phyloP scores from a whole-genome alignment of 2,113 vertebrate genomes.

The Vireo altiloquus region DNA sequence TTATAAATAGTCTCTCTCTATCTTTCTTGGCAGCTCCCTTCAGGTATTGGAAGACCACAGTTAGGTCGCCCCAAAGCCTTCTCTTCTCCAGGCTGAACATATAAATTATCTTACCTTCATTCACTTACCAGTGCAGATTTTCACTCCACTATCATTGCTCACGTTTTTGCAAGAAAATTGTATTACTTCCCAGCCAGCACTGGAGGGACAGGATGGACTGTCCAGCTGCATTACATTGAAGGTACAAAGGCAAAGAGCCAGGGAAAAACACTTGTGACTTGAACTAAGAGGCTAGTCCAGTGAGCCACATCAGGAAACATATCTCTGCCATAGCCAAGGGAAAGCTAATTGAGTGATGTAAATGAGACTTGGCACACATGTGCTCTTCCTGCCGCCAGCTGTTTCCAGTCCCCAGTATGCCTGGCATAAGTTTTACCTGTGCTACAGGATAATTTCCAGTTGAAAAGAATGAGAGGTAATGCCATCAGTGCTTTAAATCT shows the following conservation, averaged over 20 bases:
- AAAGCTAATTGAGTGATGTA: constrained; percentile 32
- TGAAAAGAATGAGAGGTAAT: not conserved
- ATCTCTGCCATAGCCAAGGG: not conserved
- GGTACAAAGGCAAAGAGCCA: not conserved
- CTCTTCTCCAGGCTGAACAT: not conserved
- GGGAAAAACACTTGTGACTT: not conserved
- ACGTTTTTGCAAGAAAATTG: not conserved
- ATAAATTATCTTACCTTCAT: not conserved
- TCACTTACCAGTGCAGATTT: not conserved
- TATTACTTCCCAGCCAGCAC: not conserved
- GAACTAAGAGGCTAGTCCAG: not conserved
- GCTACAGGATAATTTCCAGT: not conserved
- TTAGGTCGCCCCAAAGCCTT: not conserved
- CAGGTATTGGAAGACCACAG: not conserved
- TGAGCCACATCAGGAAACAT: not conserved
- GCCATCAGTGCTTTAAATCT: not conserved
- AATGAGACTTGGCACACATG: constrained; percentile 28
- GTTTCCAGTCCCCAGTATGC: not conserved
- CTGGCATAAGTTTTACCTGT: constrained; percentile 6
- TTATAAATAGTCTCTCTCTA: not conserved
- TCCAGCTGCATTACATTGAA: not conserved
- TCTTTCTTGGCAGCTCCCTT: not conserved
- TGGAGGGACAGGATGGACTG: not conserved
- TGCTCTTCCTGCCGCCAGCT: constrained; percentile 17
- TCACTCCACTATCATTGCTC: not conserved